These are phyloP conservation scores for Radopholus similis DNA, from an alignment of 1,140 invertebrate species.

Conservation along the genomic window DNA sequence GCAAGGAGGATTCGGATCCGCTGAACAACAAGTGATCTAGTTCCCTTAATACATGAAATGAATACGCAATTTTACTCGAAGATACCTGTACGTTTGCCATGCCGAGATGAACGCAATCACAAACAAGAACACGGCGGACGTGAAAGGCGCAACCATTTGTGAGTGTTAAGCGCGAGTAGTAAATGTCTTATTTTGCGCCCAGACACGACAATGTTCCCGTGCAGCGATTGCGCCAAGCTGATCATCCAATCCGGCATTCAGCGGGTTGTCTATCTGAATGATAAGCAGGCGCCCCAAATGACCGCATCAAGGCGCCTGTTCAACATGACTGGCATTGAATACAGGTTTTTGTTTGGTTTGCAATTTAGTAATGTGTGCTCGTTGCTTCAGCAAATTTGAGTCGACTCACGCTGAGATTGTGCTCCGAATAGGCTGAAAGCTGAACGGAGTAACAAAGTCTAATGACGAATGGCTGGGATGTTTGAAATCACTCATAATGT, in stretches of 20 bases:
- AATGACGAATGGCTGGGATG: no score
- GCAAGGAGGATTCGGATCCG: slow-evolving; percentile 63
- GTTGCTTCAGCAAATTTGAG: background rate
- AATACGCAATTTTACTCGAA: slow-evolving; percentile 18
- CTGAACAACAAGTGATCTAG: slow-evolving; percentile 20
- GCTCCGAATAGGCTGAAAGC: no score
- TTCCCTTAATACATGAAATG: background rate
- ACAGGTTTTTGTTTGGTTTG: background rate
- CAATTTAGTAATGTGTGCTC: background rate
- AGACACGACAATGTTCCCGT: slow-evolving; percentile 75
- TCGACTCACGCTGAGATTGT: background rate
- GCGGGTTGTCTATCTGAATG: slow-evolving; percentile 20
- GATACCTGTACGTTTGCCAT: slow-evolving; percentile 75
- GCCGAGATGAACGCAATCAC: slow-evolving; percentile 93
- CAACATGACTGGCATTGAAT: background rate
- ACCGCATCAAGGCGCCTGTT: slow-evolving; percentile 17
- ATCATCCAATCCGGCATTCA: slow-evolving; percentile 70
- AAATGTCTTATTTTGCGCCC: background rate
- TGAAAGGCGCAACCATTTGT: slow-evolving; percentile 78
- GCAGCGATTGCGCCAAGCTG: slow-evolving; percentile 91
- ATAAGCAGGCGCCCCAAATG: slow-evolving; percentile 15
- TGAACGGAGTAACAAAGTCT: no score
- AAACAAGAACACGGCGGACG: slow-evolving; percentile 77
- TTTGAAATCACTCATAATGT: no score
- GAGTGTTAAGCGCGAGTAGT: slow-evolving; percentile 80